These are phyloP conservation scores for Cephalopholis sonnerati DNA, from an alignment of 2,113 vertebrate species.

Conservation along the genomic window DNA sequence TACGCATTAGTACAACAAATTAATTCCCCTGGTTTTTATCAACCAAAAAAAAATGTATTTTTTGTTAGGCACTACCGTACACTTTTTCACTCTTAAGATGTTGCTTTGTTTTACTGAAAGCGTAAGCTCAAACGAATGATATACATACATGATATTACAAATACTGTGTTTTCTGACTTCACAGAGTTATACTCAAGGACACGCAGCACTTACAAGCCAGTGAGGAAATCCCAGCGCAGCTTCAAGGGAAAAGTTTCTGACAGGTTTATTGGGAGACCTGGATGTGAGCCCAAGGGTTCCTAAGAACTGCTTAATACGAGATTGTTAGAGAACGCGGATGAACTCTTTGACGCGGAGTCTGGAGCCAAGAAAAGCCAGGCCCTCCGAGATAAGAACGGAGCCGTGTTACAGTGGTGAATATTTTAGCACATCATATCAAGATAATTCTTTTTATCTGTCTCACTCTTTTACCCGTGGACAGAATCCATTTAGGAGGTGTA, in stretches of 20 bases:
- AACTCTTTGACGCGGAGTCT: slow-evolving; percentile 42
- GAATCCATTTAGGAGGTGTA: slow-evolving; percentile 64
- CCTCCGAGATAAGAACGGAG: slow-evolving; percentile 50
- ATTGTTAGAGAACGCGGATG: slow-evolving; percentile 57
- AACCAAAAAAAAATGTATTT: slow-evolving; percentile 7
- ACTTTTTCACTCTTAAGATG: slow-evolving; percentile 15
- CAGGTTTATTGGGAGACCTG: slow-evolving; percentile 64
- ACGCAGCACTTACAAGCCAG: slow-evolving; percentile 23
- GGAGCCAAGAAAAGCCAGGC: slow-evolving; percentile 48
- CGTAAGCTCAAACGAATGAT: slow-evolving; percentile 38
- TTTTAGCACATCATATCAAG: slow-evolving; percentile 65
- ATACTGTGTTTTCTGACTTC: slow-evolving; percentile 30
- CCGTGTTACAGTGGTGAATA: slow-evolving; percentile 62
- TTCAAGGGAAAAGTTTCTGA: slow-evolving; percentile 69
- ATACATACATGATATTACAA: slow-evolving; percentile 48
- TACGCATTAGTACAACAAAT: neutral
- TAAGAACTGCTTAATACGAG: slow-evolving; percentile 54
- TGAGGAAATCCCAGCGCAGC: slow-evolving; percentile 57
- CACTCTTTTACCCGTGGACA: slow-evolving; percentile 53
- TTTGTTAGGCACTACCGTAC: neutral
- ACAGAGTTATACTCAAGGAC: slow-evolving; percentile 55
- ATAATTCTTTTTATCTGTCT: slow-evolving; percentile 73
- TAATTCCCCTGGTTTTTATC: slow-evolving; percentile 14
- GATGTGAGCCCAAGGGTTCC: slow-evolving; percentile 42
- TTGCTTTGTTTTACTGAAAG: slow-evolving; percentile 19